Base-by-base conservation (phyloP, 1,140 invertebrate species). In the Copidosoma floridanum region DNA sequence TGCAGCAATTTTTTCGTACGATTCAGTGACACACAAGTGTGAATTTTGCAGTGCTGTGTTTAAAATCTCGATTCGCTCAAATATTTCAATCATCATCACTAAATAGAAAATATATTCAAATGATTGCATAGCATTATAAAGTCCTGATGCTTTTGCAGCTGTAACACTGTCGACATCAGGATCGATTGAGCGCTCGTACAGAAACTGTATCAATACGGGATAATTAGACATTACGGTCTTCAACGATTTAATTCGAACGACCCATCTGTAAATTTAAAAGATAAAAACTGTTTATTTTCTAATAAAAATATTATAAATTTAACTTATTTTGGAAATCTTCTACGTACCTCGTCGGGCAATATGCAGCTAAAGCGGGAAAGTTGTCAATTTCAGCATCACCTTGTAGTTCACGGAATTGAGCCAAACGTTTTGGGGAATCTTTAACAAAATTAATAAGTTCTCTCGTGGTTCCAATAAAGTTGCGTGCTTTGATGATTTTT, bases 381-480 rank as follows among this genome's bases (percentile, higher is more conserved):
- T 16, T 43, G 10, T 21, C 18, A 2, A 18, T 20, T 16, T 43
- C 40, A n/a, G n/a, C n/a, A n/a, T n/a, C n/a, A n/a, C n/a, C n/a
- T 20, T 59, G 47, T 3, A 59, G 20, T 18, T 51, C 11, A 41
- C 52, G 35, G 27, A 51, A 59, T 12, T 40, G 24, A 20, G 26
- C 47, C 11, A 59, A 11, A 21, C 59, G 41, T 32, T 63, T 63
- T n/a, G 61, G 60, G 18, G 64, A 63, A 56, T 65, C 52, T 27
- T 52, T 50, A 20, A 65, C 35, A 52, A 65, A 65, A 56, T 63
- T 63, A 16, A 63, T 57, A 18, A 65, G 11, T 12, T 63, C 64
- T 54, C 63, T 63, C 11, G 57, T 43, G 6, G 40, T 24, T 24
- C 55, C 51, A 26, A 65, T 63, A 44, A 64, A 61, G 14, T 66